Percentiles rank a stretch among this genome's conserved stretches.
Evolutionary conservation across 1,140 invertebrate species (phyloP).

Genomic region (Lasaia peninsularis): DNA sequence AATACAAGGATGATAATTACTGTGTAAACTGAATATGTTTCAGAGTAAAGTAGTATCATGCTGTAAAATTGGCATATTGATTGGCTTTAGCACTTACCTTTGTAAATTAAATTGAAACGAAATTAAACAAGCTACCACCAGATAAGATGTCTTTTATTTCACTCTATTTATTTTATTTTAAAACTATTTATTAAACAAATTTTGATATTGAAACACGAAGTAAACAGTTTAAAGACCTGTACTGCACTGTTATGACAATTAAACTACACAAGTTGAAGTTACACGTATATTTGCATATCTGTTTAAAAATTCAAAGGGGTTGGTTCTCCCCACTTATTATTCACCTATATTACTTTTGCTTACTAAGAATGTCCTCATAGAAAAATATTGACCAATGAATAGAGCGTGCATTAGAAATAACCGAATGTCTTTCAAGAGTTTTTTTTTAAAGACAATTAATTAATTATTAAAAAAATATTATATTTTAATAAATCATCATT

Average conservation of each 20-base stretch:
- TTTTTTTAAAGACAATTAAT: too few species aligned
- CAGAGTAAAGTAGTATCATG: constrained; percentile 1
- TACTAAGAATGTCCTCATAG: too few species aligned
- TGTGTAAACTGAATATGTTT: neutral
- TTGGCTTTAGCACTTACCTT: constrained; percentile 29
- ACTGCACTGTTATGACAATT: constrained; percentile 45
- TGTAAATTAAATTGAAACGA: constrained; percentile 26
- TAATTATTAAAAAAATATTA: too few species aligned
- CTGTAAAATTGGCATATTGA: constrained; percentile 7
- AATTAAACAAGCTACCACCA: constrained; percentile 40
- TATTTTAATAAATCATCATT: too few species aligned
- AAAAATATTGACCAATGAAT: too few species aligned
- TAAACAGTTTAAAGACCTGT: constrained; percentile 39
- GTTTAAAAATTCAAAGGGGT: constrained; percentile 44
- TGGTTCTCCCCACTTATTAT: constrained; percentile 27
- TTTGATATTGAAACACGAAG: constrained; percentile 15
- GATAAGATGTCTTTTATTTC: constrained; percentile 29
- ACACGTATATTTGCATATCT: constrained; percentile 40
- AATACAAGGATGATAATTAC: neutral
- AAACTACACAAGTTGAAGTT: constrained; percentile 37
- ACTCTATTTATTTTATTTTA: neutral
- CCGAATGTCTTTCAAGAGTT: too few species aligned
- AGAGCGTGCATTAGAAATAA: too few species aligned
- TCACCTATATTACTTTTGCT: neutral
- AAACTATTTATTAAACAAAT: neutral